These are phyloP conservation scores for Microcebus griseorufus DNA, from an alignment of 2,113 vertebrate genomes.

Conservation along the genomic window DNA sequence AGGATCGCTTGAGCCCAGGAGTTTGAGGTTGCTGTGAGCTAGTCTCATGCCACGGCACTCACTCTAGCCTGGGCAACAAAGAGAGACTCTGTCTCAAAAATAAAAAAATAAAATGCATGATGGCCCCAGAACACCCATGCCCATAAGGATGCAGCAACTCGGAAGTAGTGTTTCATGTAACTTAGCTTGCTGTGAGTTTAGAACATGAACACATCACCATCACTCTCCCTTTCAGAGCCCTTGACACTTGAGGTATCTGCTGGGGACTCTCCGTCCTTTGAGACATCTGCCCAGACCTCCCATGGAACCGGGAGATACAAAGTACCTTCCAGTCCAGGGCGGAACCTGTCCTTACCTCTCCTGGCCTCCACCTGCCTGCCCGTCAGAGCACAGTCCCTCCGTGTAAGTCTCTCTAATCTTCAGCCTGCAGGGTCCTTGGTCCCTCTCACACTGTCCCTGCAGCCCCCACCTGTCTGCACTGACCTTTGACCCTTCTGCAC, in stretches of 20 bases:
- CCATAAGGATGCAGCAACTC: neutral
- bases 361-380: neutral
- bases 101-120: too few relatives aligned
- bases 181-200: neutral
- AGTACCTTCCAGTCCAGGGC: neutral
- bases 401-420: neutral
- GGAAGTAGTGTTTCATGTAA: neutral
- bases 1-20: too few relatives aligned
- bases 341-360: neutral
- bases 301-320: neutral
- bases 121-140: neutral
- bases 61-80: too few relatives aligned
- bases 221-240: rapidly evolving
- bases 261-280: neutral
- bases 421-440: neutral
- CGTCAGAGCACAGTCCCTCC: neutral
- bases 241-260: too few relatives aligned
- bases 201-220: neutral
- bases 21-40: too few relatives aligned
- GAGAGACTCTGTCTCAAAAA: too few relatives aligned
- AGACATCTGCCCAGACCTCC: neutral
- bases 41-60: too few relatives aligned
- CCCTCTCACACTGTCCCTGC: neutral
- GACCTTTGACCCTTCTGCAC: neutral
- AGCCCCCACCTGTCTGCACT: neutral